Percentiles rank a stretch among this genome's conserved stretches.
These are phyloP conservation scores for Sacculina carcini DNA, from an alignment of 2,888 invertebrate genomes.

Conservation along the genomic window DNA sequence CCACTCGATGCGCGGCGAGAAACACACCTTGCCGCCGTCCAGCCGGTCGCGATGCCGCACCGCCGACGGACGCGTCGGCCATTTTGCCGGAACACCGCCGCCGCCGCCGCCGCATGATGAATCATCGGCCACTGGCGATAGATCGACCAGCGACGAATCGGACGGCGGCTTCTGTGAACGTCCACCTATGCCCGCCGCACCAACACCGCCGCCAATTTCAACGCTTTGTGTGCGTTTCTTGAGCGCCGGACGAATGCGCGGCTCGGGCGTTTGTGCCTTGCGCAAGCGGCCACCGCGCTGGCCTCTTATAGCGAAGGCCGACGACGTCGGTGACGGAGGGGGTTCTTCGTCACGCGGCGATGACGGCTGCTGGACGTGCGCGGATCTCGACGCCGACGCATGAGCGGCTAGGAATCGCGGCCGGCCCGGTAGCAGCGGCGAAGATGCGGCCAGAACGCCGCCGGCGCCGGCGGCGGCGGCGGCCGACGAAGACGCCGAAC, in stretches of 20 bases:
- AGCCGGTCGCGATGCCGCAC: conserved; percentile 2
- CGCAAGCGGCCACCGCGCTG: no score
- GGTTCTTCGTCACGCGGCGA: no score
- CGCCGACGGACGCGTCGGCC: neutral
- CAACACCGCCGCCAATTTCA: neutral
- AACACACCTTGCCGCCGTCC: neutral
- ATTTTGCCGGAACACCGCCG: neutral
- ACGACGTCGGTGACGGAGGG: no score
- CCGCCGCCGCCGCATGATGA: neutral
- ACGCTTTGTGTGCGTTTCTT: neutral
- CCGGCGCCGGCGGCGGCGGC: neutral
- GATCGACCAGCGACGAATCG: neutral
- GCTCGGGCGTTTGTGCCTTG: neutral
- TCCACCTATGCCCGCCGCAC: neutral
- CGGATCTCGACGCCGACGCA: no score
- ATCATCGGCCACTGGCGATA: no score
- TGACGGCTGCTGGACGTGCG: no score
- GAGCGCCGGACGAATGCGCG: neutral
- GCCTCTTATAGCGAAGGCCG: no score
- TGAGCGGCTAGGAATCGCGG: no score
- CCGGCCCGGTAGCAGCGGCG: no score
- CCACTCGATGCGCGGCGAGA: neutral
- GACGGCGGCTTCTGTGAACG: neutral
- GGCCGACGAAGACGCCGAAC: neutral
- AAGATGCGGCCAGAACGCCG: no score